Percentiles rank a stretch among this genome's conserved stretches.
These are phyloP conservation scores for Hydractinia echinata DNA, from an alignment of 30 jellyfish, hydroid and myxozoan genomes.

Conservation along the genomic window DNA sequence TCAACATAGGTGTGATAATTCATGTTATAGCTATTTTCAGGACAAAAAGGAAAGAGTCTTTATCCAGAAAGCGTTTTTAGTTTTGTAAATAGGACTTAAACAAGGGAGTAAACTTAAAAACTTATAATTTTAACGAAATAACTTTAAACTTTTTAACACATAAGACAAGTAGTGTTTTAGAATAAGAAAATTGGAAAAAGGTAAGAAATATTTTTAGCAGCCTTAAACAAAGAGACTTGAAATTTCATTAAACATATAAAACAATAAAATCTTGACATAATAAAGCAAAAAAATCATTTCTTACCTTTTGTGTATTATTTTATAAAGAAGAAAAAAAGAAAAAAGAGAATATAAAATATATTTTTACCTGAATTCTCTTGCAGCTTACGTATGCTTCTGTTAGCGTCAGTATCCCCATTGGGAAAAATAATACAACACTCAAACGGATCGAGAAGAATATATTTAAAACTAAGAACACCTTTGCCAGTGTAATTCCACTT, in stretches of 20 bases:
- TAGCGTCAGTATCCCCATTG: not conserved
- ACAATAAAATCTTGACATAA: not conserved
- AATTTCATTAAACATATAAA: no score
- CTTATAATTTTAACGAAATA: no score
- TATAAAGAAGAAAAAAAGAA: not conserved
- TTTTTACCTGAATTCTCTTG: constrained; percentile 2
- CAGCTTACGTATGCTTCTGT: not conserved
- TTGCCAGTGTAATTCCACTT: not conserved
- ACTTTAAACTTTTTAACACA: no score
- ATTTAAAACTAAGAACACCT: not conserved
- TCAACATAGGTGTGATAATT: no score
- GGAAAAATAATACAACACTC: constrained; percentile 6
- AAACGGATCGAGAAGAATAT: not conserved
- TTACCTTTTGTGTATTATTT: not conserved
- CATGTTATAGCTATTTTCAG: no score
- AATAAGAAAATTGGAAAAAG: no score
- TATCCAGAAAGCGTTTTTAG: no score
- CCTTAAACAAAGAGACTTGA: not conserved
- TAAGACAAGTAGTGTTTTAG: no score
- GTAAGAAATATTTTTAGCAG: no score
- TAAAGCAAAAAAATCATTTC: not conserved
- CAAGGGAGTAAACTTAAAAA: no score
- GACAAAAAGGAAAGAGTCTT: no score
- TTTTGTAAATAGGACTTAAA: no score
- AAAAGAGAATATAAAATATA: not conserved